Conservation (phyloP, 2,113 vertebrate species). For the Menura novaehollandiae region DNA sequence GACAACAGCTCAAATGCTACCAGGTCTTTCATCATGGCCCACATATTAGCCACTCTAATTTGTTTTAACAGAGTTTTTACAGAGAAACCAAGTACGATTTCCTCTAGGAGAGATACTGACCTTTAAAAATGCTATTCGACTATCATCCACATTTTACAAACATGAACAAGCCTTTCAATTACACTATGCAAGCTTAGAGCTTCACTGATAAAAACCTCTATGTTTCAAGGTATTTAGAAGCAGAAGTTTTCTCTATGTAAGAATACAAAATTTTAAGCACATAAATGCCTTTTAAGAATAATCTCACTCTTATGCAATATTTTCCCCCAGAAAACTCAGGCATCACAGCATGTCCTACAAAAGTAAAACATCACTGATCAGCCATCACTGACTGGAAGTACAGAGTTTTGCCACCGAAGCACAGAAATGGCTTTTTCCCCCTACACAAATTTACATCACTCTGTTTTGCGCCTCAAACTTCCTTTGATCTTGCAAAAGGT, state of each 20-base stretch:
- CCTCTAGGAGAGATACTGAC: neutral
- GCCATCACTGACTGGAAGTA: neutral
- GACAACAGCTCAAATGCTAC: neutral
- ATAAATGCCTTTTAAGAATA: neutral
- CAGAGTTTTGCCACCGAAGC: neutral
- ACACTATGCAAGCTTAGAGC: neutral
- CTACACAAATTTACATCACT: neutral
- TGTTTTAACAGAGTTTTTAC: neutral
- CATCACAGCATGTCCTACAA: neutral
- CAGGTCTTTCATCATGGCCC: neutral
- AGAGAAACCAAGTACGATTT: neutral
- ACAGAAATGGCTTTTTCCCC: fast-evolving
- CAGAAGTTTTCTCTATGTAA: neutral
- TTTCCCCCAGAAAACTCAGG: neutral
- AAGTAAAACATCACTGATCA: neutral
- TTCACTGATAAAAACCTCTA: neutral
- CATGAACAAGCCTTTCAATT: neutral
- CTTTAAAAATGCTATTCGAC: neutral
- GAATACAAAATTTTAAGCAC: neutral
- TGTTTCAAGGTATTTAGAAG: neutral
- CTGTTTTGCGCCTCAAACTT: neutral
- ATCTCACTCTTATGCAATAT: neutral
- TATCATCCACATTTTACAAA: neutral
- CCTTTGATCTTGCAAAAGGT: neutral
- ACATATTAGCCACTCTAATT: neutral